phyloP scores from a whole-genome alignment of 2,888 invertebrate species.

The Platycheirus rosarum region DNA sequence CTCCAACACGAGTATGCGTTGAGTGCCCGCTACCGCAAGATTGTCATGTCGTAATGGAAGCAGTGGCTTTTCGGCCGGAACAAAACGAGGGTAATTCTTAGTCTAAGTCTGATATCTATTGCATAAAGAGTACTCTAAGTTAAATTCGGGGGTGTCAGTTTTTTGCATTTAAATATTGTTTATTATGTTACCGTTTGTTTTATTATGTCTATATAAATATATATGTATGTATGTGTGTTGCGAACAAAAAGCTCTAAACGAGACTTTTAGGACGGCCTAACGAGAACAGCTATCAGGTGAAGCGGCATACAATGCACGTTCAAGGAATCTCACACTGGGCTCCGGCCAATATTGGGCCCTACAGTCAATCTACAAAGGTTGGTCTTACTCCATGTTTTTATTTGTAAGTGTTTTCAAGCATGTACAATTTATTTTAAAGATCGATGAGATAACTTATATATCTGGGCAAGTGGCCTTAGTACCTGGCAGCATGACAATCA shows the following conservation, averaged over 20 bases:
- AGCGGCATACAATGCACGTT: slow-evolving; percentile 94
- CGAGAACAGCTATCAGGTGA: slow-evolving; percentile 75
- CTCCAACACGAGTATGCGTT: slow-evolving; percentile 93
- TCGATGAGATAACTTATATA: slow-evolving; percentile 92
- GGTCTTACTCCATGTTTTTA: slow-evolving; percentile 75
- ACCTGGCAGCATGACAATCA: slow-evolving; percentile 90
- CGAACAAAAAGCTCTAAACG: slow-evolving; percentile 72
- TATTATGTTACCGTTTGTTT: slow-evolving; percentile 59
- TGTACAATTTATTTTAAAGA: slow-evolving; percentile 82
- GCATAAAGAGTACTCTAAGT: slow-evolving; percentile 48
- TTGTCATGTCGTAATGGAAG: slow-evolving; percentile 90
- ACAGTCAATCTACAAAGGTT: slow-evolving; percentile 95
- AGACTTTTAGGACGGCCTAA: slow-evolving; percentile 74
- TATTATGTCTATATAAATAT: slow-evolving; percentile 61
- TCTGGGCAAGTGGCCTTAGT: slow-evolving; percentile 96
- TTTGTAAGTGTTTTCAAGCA: not conserved
- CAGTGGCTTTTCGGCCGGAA: slow-evolving; percentile 84
- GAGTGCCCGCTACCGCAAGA: slow-evolving; percentile 89
- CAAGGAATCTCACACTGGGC: slow-evolving; percentile 98
- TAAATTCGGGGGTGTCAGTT: slow-evolving; percentile 23
- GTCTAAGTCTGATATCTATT: slow-evolving; percentile 60
- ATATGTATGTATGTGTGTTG: slow-evolving; percentile 65
- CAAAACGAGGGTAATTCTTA: slow-evolving; percentile 70
- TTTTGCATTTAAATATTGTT: slow-evolving; percentile 41
- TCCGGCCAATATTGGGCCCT: slow-evolving; percentile 98